Evolutionary conservation across 2,797 vertebrate genomes (phyloP), one percentile per base, ranked within the genome.

Genomic region (Argentina silus): DNA sequence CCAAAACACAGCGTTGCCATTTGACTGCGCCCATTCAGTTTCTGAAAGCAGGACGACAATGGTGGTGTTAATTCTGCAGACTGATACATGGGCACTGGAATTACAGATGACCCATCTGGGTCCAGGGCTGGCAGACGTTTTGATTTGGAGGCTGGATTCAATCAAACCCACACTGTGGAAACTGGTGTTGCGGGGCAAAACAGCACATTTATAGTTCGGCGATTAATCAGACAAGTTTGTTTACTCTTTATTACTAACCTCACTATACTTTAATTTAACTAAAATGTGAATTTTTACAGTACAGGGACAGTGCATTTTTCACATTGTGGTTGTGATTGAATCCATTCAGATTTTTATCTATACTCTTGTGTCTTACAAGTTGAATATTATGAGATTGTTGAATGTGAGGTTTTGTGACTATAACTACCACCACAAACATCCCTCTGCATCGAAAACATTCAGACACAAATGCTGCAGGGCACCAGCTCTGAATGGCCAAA

Each of bases 1-100:
- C 56, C 51, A 36, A 74, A 69, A 55, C 44, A 72, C 36, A 88
- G 84, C 85, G 81, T 83, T 88, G 82, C 85, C 83, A 89, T 89
- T 88, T 86, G 80, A 88, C 82, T 87, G 88, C 79, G 48, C 82
- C 87, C 82, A 90, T 82, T 88, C 88, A 86, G 80, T 78, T 85
- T 83, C 85, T 81, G 85, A 88, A 86, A 86, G 84, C 81, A 75
- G 79, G 73, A 78, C 51, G 57, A 86, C 86, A 88, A 83, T 85
- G 79, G 74, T 3, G 62, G 75, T 83, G 89, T 89, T 87, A 87
- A 84, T 83, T 19, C 73, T 75, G 85, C 81, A 78, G 82, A 81
- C 53, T 19, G 53, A 79, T 86, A 85, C 84, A 77, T 89, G 79
- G 76, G 43, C 55, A 67, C 76, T 79, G 83, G 77, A 83, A 81